A percentile compares a stretch with the other conserved stretches of the same genome.
phyloP scores from a whole-genome alignment of 2,113 vertebrate genomes.

The Telmatochromis sp. region DNA sequence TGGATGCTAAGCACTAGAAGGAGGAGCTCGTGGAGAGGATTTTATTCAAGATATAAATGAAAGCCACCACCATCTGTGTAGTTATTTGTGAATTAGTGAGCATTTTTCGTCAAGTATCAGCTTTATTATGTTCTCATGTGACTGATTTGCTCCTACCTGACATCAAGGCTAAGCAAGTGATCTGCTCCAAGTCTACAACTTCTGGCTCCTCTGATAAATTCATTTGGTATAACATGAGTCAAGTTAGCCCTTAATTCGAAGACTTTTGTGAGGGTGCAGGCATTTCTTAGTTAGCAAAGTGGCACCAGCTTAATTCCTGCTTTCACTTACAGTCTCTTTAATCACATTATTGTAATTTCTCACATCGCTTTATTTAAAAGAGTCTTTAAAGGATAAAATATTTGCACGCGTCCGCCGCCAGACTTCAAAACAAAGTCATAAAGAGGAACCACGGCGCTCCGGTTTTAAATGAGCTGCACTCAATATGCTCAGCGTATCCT shows the following conservation, averaged over 20 bases:
- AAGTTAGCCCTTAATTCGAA: background rate
- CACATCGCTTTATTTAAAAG: background rate
- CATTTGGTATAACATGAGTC: background rate
- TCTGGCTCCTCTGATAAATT: background rate
- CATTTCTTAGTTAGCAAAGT: background rate
- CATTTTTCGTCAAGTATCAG: background rate
- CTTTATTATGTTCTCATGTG: background rate
- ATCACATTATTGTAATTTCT: background rate
- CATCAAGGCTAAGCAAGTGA: background rate
- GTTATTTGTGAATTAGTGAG: background rate
- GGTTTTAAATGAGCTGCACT: background rate
- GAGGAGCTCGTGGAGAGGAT: background rate
- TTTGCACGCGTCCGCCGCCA: background rate
- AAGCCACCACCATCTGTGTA: background rate
- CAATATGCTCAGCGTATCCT: background rate
- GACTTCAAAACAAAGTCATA: background rate
- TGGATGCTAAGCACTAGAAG: background rate
- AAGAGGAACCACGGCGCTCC: background rate
- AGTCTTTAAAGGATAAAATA: background rate
- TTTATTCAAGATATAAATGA: background rate
- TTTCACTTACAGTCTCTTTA: background rate
- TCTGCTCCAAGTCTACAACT: background rate
- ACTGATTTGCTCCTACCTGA: background rate
- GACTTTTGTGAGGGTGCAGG: background rate
- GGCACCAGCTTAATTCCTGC: background rate